Base-by-base conservation (phyloP, 2,113 vertebrate genomes). In the Myiagra hebetior region DNA sequence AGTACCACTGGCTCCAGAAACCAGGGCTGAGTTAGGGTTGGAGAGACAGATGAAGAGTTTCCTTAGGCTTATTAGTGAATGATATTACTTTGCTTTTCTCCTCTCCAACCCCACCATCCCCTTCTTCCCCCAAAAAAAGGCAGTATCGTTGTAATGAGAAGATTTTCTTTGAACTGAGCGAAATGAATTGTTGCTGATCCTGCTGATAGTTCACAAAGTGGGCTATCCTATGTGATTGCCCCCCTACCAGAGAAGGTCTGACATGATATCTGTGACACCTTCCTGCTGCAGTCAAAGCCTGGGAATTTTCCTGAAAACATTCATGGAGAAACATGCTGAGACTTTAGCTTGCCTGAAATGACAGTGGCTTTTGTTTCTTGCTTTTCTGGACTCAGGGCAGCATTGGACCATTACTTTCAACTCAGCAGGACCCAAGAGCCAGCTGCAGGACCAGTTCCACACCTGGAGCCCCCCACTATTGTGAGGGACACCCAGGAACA, bases 401-500 rank as follows among this genome's bases (percentile, higher is more conserved):
- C 97, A 2, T 31, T 99, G 76, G 97, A 98, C 79, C 98, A 97
- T 89, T 98, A 98, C 76, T 99, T 99, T 91, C 98, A 98, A 81
- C 84, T 98, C 20, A 97, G 98, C 72, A 98, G 98, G 73, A 98
- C 98, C 42, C 98, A 98, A 53, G 83, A 76, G 27, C 55, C 80
- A 23, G 9, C 80, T 35, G 13, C 63, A 17, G 50, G 62, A 47
- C 4, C 23, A 15, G n/a, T 62, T 22, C 97, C 87, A 13, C 97
- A 8, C 4, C 95, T 97, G 41, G 98, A 98, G 67, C 75, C 96
- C 28, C 93, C 95, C 0, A 92, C 7, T 11, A 42, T n/a, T 6
- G 96, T 53, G 0, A 69, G 98, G 11, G 91, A 93, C n/a, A 85
- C 68, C 31, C 95, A 87, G 30, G 88, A 98, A 9, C 98, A 97